Conservation (phyloP, 2,797 vertebrate species). For the Leptodactylus fallax region DNA sequence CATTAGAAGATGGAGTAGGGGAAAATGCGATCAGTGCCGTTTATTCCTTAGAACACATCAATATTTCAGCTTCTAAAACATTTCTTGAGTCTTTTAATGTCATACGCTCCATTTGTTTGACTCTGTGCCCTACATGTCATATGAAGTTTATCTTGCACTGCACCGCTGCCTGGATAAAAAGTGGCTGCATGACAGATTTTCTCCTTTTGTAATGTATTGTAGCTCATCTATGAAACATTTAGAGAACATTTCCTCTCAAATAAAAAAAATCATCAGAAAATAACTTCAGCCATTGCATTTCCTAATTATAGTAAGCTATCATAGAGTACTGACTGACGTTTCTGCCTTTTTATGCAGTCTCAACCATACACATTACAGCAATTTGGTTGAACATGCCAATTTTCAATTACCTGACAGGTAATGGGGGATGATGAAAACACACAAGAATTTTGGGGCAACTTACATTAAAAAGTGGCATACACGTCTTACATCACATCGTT, state of each 20-base stretch:
- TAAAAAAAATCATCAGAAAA: neutral
- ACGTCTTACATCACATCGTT: too few relatives aligned
- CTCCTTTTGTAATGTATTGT: neutral
- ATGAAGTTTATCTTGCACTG: constrained; percentile 37
- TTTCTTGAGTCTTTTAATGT: constrained; percentile 49
- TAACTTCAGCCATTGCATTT: too few relatives aligned
- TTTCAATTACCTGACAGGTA: too few relatives aligned
- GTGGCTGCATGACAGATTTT: constrained; percentile 22
- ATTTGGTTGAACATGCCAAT: too few relatives aligned
- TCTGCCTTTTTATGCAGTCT: too few relatives aligned
- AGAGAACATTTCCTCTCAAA: neutral
- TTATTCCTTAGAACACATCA: constrained; percentile 37
- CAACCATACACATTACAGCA: too few relatives aligned
- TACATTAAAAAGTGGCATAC: too few relatives aligned
- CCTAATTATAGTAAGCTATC: too few relatives aligned
- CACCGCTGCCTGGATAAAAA: constrained; percentile 5
- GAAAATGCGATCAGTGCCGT: neutral
- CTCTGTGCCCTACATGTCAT: constrained; percentile 20
- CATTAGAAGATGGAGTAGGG: neutral
- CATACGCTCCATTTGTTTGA: constrained; percentile 48
- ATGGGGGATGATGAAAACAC: too few relatives aligned
- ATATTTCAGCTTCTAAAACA: constrained; percentile 54
- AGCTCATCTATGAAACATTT: constrained; percentile 12
- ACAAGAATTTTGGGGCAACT: too few relatives aligned
- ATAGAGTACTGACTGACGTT: too few relatives aligned